Base-by-base conservation (phyloP, 2,113 vertebrate species). In the Alaudala cheleensis region DNA sequence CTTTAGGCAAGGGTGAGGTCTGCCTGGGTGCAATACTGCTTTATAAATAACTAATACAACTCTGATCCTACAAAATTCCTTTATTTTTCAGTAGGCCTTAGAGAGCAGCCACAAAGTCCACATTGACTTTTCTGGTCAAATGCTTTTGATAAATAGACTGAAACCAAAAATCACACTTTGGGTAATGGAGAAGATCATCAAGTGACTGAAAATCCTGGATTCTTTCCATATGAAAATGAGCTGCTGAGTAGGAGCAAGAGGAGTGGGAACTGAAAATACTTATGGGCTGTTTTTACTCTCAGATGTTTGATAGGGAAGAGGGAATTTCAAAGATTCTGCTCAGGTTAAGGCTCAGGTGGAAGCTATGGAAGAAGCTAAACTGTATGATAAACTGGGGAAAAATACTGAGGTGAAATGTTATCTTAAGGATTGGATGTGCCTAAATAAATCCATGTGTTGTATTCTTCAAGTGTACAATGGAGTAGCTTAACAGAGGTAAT, bases 381-480 rank as follows among this genome's bases (percentile, higher is more conserved):
- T 45, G 15, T 54, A 6, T 42, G 33, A 4, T n/a, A 64, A 81
- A 6, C 42, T 22, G 17, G 58, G 40, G 2, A 18, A 42, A 64
- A 53, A 9, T 50, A 10, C 8, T 2, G 22, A 73, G 31, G 17
- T 77, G 40, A 18, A 24, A 53, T n/a, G 12, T 72, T 78, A 7
- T 12, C 17, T 56, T 21, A 37, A 34, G 37, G 56, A 33, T 20
- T 45, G 70, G 39, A 15, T 49, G 53, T 67, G 31, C 45, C 60
- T 66, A 3, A 56, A 42, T 47, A 49, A 60, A 70, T 65, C 47
- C 21, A 0, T 21, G 12, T 34, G 29, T 50, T 77, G 49, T 50
- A 22, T 28, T 54, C 51, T 53, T 31, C 9, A 16, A 0, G 0
- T 67, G 83, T 54, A 22, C 34, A 15, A 0, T 64, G 29, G 33